These are phyloP conservation scores for Mellivora capensis DNA, from an alignment of 2,113 vertebrate species.

Conservation along the genomic window DNA sequence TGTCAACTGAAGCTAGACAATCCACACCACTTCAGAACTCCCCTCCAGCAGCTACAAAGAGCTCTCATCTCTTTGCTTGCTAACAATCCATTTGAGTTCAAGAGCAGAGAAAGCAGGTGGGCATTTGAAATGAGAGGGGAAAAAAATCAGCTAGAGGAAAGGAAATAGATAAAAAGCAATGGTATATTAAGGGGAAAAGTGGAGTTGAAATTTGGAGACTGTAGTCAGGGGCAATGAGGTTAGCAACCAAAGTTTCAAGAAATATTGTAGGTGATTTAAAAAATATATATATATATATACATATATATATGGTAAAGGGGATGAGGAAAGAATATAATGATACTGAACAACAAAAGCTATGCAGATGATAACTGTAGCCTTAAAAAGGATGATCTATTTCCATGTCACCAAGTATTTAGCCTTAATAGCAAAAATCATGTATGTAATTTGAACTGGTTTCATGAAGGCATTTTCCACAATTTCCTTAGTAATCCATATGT, in stretches of 20 bases:
- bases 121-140: slow-evolving; percentile 49
- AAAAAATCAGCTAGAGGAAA: slow-evolving; percentile 45
- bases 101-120: slow-evolving; percentile 52
- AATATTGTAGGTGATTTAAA: not conserved
- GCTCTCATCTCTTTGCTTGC: slow-evolving; percentile 57
- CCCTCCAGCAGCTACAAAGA: slow-evolving; percentile 36
- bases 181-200: slow-evolving; percentile 1
- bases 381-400: slow-evolving; percentile 21
- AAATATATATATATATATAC: not conserved
- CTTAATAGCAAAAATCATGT: slow-evolving; percentile 20
- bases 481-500: not conserved
- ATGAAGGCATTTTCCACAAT: not conserved
- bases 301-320: not conserved
- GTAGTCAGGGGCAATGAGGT: not conserved
- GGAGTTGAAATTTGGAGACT: slow-evolving; percentile 26
- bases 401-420: slow-evolving; percentile 8
- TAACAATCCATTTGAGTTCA: slow-evolving; percentile 49
- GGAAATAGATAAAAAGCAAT: slow-evolving; percentile 39
- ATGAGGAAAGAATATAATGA: not conserved
- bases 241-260: slow-evolving; percentile 32
- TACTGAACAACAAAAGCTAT: not conserved
- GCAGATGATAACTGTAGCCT: not conserved
- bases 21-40: slow-evolving; percentile 39
- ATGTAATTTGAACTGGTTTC: not conserved
- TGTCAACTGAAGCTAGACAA: slow-evolving; percentile 48